These are phyloP conservation scores for Pantherophis guttatus DNA, from an alignment of 2,113 vertebrate genomes.

Conservation along the genomic window DNA sequence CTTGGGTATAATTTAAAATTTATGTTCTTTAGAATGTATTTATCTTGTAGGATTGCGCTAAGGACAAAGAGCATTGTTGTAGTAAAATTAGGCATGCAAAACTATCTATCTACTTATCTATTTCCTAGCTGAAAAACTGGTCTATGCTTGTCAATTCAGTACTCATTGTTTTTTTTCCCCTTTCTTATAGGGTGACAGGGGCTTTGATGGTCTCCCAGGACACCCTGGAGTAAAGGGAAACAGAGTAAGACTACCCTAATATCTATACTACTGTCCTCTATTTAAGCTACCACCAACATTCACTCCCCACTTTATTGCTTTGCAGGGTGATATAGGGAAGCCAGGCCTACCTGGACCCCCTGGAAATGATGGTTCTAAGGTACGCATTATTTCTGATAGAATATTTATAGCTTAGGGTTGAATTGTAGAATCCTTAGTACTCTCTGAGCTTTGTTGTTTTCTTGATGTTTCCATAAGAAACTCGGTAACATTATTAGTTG, in stretches of 20 bases:
- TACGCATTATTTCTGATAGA: constrained; percentile 46
- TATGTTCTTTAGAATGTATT: not conserved
- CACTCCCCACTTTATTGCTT: not conserved
- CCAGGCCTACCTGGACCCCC: constrained; percentile 73
- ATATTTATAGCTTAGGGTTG: not conserved
- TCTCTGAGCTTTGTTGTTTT: not conserved
- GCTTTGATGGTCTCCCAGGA: constrained; percentile 89
- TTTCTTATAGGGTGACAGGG: constrained; percentile 82
- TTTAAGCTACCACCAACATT: not conserved
- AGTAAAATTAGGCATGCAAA: not conserved
- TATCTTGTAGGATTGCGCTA: not conserved
- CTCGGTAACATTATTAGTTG: not conserved
- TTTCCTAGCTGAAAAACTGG: not conserved
- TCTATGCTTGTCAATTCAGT: not conserved
- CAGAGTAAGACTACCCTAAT: constrained; percentile 62
- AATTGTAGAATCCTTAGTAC: not conserved
- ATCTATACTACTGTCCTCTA: too few species aligned
- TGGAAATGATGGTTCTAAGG: constrained; percentile 81
- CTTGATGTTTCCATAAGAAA: not conserved
- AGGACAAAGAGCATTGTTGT: not conserved
- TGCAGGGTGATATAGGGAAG: constrained; percentile 85
- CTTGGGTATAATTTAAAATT: not conserved
- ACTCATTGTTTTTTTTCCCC: constrained; percentile 30
- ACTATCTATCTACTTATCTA: not conserved
- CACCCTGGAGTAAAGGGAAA: constrained; percentile 88